Evolutionary conservation across 2,797 vertebrate genomes (phyloP).

Genomic region (Mus spretus): DNA sequence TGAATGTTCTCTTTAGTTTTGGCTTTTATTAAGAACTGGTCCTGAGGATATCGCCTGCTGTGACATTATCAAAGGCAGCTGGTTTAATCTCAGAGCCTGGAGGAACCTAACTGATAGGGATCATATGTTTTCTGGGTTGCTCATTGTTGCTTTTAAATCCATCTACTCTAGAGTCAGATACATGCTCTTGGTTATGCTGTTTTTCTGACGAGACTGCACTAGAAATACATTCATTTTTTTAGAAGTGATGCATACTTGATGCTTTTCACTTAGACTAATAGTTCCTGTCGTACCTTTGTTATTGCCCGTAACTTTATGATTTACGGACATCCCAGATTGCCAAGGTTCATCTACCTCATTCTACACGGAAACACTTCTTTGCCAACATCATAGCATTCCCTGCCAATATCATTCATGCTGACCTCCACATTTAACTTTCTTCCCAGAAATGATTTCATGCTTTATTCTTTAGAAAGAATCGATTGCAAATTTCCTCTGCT

Average conservation of each 20-base stretch:
- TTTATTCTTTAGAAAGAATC: neutral
- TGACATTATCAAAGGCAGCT: neutral
- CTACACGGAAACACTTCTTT: neutral
- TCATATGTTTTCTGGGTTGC: neutral
- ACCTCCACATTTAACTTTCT: neutral
- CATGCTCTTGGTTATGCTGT: neutral
- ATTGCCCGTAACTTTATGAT: neutral
- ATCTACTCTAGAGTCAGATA: neutral
- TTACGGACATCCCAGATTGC: neutral
- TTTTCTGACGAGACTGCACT: no score
- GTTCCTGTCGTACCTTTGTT: neutral
- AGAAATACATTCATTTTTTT: neutral
- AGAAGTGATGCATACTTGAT: neutral
- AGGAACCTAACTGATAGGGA: neutral
- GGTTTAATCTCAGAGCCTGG: neutral
- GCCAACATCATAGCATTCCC: neutral
- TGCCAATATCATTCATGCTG: neutral
- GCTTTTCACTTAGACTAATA: neutral
- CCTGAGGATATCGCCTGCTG: neutral
- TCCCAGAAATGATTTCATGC: neutral
- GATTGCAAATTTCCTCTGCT: neutral
- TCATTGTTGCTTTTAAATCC: neutral
- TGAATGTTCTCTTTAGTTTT: neutral
- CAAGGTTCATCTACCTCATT: neutral
- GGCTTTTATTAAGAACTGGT: neutral